A percentile compares a stretch with the other conserved stretches of the same genome.
These are phyloP conservation scores for Grus americana DNA, from an alignment of 2,113 vertebrate genomes.

Conservation along the genomic window DNA sequence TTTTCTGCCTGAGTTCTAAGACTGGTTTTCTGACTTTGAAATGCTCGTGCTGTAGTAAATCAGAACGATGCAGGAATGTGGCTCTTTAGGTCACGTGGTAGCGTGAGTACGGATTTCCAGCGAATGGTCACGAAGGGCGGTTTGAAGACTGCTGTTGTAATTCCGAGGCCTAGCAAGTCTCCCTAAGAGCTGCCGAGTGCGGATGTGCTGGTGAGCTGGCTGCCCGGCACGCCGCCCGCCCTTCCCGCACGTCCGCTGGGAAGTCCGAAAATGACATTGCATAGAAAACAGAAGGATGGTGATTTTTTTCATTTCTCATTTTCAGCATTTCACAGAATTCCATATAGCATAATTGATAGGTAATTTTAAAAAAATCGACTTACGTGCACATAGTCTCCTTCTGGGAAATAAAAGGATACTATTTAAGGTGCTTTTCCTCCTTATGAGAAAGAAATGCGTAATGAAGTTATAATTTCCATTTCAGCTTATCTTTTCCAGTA, in stretches of 20 bases:
- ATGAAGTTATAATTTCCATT: not conserved
- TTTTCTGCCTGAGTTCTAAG: not conserved
- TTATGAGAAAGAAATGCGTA: not conserved
- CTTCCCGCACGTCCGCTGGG: not conserved
- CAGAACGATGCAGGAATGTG: rapidly evolving
- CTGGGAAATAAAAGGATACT: not conserved
- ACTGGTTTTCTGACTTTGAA: not conserved
- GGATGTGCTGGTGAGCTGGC: not conserved
- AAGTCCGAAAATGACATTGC: not conserved
- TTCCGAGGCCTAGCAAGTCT: not conserved
- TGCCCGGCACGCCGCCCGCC: not conserved
- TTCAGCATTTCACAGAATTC: not conserved
- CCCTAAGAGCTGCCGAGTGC: not conserved
- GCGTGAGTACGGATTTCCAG: not conserved
- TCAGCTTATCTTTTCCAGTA: not conserved
- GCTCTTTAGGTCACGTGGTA: rapidly evolving
- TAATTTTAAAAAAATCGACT: rapidly evolving
- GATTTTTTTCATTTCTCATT: not conserved
- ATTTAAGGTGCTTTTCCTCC: not conserved
- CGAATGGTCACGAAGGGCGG: not conserved
- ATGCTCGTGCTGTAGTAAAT: not conserved
- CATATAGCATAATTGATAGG: not conserved
- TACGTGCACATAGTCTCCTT: not conserved
- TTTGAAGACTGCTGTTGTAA: not conserved
- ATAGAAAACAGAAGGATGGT: not conserved